Evolutionary conservation across 2,113 vertebrate genomes (phyloP), one percentile per base, ranked within the genome.

Genomic region (Semicossyphus pulcher): DNA sequence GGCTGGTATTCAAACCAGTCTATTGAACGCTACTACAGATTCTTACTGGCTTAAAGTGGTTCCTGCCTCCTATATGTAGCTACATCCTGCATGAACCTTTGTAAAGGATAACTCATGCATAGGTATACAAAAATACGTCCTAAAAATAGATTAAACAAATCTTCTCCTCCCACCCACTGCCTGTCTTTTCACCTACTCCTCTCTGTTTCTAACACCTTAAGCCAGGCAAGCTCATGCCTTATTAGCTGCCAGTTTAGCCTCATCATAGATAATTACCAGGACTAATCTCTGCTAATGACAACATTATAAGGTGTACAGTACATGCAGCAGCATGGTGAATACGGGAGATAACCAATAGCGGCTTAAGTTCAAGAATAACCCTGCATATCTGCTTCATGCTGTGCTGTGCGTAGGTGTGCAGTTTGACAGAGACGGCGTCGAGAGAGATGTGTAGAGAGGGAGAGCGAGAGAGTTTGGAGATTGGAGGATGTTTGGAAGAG

Each of bases 251-350:
- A 91, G 72, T 83, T 83, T 81, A 82, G 57, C 26, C 15, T 72
- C 75, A 85, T 89, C 78, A 18, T 62, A 44, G 59, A 61, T 88
- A 89, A 90, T 90, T 89, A 86, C 78, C 84, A 73, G 41, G 45
- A 77, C 84, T 90, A 87, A 90, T 90, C 86, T 76, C 39, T 8
- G 20, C 80, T 90, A 90, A 92, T 88, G 81, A 87, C 5, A n/a
- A 61, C 68, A 81, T 86, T 88, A 86, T 56, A 68, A 71, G 71
- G 64, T 84, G 75, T 68, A 71, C 68, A 57, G 76, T 81, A 66
- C 71, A 81, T 65, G 69, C 70, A 53, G 75, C 66, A 56, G 68
- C 18, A 7, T 60, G 59, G 48, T 81, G 75, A 85, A 71, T 68
- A 64, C 16, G 56, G 36, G 31, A 65, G 78, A 76, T 62, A 76